Conservation (phyloP, 2,888 invertebrate species). For the Raillietiella orientalis region DNA sequence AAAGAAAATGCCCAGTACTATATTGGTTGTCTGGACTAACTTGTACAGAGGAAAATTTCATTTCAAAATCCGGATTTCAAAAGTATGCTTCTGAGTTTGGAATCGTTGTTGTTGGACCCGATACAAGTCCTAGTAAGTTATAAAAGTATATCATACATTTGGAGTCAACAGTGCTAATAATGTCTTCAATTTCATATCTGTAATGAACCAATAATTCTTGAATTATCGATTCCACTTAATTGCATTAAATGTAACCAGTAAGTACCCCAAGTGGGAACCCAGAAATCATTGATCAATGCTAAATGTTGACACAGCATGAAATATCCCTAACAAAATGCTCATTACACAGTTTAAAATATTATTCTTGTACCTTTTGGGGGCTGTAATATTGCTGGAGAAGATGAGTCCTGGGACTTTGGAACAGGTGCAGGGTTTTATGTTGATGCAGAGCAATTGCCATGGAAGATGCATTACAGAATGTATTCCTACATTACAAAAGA, state of each 20-base stretch:
- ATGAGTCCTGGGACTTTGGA: conserved; percentile 78
- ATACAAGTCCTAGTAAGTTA: conserved; percentile 48
- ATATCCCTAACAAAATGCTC: too few species aligned
- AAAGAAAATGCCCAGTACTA: conserved; percentile 33
- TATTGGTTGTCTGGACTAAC: conserved; percentile 75
- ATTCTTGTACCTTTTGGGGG: conserved; percentile 23
- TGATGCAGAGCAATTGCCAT: conserved; percentile 63
- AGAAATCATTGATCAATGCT: neutral
- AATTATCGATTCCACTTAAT: neutral
- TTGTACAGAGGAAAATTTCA: conserved; percentile 82
- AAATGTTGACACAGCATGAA: too few species aligned
- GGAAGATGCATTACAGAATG: conserved; percentile 80
- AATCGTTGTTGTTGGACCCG: conserved; percentile 64
- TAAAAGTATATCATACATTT: too few species aligned
- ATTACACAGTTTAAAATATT: too few species aligned
- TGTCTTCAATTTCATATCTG: too few species aligned
- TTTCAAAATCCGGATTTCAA: conserved; percentile 83
- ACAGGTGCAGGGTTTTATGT: conserved; percentile 83
- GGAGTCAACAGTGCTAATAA: too few species aligned
- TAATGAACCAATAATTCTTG: too few species aligned
- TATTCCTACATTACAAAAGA: conserved; percentile 72
- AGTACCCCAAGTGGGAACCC: too few species aligned
- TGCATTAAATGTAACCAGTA: neutral
- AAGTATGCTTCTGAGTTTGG: conserved; percentile 53
- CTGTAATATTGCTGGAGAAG: conserved; percentile 58